phyloP scores from a whole-genome alignment of 2,113 vertebrate genomes.

The Microcebus griseorufus region DNA sequence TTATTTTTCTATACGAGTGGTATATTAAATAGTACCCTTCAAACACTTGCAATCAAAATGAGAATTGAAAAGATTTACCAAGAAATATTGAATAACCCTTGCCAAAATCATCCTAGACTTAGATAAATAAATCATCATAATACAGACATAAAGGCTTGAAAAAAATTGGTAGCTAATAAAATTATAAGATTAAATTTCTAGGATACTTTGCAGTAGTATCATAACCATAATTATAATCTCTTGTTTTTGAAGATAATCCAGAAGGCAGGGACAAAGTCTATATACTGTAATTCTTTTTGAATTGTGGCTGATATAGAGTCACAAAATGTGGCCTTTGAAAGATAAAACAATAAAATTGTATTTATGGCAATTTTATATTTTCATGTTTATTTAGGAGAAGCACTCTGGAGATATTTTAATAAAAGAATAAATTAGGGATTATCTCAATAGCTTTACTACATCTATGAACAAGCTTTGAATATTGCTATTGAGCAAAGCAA shows the following conservation, averaged over 20 bases:
- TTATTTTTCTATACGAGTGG: neutral
- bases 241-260: conserved; percentile 48
- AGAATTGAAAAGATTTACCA: neutral
- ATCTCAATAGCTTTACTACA: neutral
- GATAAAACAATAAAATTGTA: neutral
- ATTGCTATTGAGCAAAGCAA: neutral
- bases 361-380: conserved; percentile 25
- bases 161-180: neutral
- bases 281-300: neutral
- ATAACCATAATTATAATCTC: neutral
- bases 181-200: conserved; percentile 21
- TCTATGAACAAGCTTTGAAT: neutral
- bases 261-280: neutral
- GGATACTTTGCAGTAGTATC: neutral
- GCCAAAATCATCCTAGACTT: neutral
- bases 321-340: neutral
- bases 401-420: conserved; percentile 10
- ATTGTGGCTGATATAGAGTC: neutral
- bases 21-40: neutral
- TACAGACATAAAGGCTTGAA: neutral
- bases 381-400: conserved; percentile 14
- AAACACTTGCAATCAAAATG: neutral
- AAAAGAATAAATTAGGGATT: neutral
- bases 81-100: neutral
- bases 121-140: neutral